These are phyloP conservation scores for Temnothorax nylanderi DNA, from an alignment of 1,140 invertebrate species.

Conservation along the genomic window DNA sequence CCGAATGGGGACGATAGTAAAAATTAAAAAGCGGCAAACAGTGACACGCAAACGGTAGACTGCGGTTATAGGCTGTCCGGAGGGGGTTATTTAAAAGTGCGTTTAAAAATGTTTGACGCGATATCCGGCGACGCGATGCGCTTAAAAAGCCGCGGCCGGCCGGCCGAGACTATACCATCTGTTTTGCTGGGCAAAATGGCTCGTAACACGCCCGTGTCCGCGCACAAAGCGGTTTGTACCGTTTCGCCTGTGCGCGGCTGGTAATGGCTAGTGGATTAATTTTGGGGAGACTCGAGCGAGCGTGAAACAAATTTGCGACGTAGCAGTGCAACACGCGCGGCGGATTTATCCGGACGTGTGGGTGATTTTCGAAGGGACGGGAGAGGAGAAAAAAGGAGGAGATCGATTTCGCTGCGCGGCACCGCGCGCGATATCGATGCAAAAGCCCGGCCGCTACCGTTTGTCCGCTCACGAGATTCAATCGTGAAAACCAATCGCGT, in stretches of 20 bases:
- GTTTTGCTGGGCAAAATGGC: conserved; percentile 55
- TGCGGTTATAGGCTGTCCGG: background rate
- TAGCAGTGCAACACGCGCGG: background rate
- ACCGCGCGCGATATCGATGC: conserved; percentile 19
- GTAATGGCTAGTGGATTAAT: conserved; percentile 55
- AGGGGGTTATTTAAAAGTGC: conserved; percentile 52
- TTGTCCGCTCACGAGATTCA: background rate
- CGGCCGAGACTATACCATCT: conserved; percentile 40
- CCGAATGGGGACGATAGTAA: background rate
- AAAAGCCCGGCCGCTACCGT: background rate
- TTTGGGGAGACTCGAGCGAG: conserved; percentile 19
- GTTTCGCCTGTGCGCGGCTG: conserved; percentile 37
- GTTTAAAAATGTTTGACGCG: conserved; percentile 55
- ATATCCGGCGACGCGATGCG: conserved; percentile 24
- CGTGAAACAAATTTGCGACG: conserved; percentile 57
- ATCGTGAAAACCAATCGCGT: background rate
- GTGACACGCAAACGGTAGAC: background rate
- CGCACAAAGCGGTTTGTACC: conserved; percentile 57
- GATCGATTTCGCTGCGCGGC: conserved; percentile 26
- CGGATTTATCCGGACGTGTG: conserved; percentile 26
- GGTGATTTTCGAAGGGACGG: conserved; percentile 26
- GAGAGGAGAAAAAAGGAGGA: background rate
- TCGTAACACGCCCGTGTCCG: conserved; percentile 52
- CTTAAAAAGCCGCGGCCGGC: conserved; percentile 34
- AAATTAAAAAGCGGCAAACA: conserved; percentile 45